Base-by-base conservation (phyloP, 2,888 invertebrate species). In the Folsomia manolachei region DNA sequence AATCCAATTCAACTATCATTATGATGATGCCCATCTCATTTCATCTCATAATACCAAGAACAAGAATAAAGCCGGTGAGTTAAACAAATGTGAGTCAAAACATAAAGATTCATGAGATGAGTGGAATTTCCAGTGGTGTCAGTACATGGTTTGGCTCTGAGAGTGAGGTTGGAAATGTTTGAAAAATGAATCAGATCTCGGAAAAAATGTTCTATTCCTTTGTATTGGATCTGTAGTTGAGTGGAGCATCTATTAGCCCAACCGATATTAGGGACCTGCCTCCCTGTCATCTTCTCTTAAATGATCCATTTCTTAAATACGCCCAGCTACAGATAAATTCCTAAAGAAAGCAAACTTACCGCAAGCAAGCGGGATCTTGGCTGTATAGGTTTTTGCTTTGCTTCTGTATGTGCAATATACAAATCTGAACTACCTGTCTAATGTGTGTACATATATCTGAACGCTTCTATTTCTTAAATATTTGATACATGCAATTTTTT, bases 291-390 rank as follows among this genome's bases (percentile, higher is more conserved):
- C 77, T 74, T 73, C 71, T 73, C 73, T 72, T 74, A 75, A 75
- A 77, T 77, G 77, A 77, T 77, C 77, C 77, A 77, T 77, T 75
- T 77, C 72, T 67, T 63, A 71, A 67, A 64, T 70, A 75, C 78
- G 78, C 78, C 78, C 78, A 78, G 71, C 67, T 74, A 71, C 74
- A 74, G 71, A 76, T 76, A 74, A 76, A 74, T 74, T 76, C 74
- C 63, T 72, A 63, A n/a, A 66, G 60, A 69, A 71, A 71, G 71
- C 62, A 67, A 69, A 71, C 71, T 71, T 69, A 76, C 76, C 74
- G 74, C 72, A n/a, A n/a, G n/a, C n/a, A n/a, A n/a, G n/a, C n/a
- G 69, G 72, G 60, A 56, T 26, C 63, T 63, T 70, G 27, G 53
- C 27, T 18, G 7, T 56, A 56, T 56, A 56, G 56, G 21, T 56